A percentile compares a stretch with the other conserved stretches of the same genome.
These are phyloP conservation scores for Himalopsyche japonica DNA, from an alignment of 2,888 invertebrate species.

Conservation along the genomic window DNA sequence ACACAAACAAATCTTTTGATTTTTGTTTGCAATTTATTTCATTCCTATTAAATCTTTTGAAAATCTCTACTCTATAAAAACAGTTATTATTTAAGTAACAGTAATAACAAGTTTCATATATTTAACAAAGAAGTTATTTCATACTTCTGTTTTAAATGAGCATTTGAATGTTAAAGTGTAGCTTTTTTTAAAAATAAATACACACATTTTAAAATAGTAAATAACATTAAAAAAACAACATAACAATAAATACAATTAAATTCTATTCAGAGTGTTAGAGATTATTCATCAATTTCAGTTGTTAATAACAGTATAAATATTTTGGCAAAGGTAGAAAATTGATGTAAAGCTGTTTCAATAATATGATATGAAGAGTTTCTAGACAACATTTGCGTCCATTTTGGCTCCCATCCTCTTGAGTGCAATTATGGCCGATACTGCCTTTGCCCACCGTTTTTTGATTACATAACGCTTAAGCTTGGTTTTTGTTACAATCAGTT, in stretches of 20 bases:
- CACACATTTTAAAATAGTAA: background rate
- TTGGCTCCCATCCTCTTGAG: slow-evolving; percentile 84
- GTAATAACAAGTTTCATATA: background rate
- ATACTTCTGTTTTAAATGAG: background rate
- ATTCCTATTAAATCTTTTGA: background rate
- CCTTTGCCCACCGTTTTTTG: slow-evolving; percentile 88
- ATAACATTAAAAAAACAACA: background rate
- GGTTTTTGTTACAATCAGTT: slow-evolving; percentile 73
- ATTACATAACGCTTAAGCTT: slow-evolving; percentile 87
- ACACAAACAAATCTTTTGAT: no score
- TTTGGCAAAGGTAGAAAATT: no score
- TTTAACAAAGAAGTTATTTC: background rate
- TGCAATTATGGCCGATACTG: slow-evolving; percentile 85
- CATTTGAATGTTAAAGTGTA: background rate
- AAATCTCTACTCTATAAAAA: background rate
- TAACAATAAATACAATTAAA: no score
- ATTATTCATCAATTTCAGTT: no score
- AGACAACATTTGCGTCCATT: slow-evolving; percentile 58
- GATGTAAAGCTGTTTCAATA: no score
- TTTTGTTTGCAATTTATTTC: no score
- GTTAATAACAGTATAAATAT: no score
- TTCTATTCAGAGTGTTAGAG: no score
- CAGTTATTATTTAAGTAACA: background rate
- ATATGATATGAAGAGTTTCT: background rate
- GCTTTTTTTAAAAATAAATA: background rate